These are phyloP conservation scores for Dermochelys coriacea DNA, from an alignment of 2,797 vertebrate genomes.

Conservation along the genomic window DNA sequence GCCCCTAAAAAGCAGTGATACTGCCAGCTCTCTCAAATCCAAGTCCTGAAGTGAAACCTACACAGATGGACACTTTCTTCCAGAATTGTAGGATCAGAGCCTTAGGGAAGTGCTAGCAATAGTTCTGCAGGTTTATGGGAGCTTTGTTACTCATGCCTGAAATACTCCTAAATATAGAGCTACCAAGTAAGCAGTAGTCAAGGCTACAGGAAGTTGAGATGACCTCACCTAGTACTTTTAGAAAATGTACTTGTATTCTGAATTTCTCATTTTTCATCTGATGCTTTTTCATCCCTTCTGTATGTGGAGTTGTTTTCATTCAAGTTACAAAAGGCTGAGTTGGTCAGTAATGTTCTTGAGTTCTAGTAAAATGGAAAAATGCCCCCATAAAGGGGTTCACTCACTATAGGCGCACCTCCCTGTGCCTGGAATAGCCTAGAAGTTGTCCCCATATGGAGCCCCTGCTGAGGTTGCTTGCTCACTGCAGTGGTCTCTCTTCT, in stretches of 20 bases:
- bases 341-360: background rate
- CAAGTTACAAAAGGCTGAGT: background rate
- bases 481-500: too few species aligned
- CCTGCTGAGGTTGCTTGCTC: too few species aligned
- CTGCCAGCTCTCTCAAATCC: background rate
- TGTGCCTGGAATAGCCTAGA: too few species aligned
- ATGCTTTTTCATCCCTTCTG: background rate
- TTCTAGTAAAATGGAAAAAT: background rate
- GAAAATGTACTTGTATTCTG: background rate
- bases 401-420: too few species aligned
- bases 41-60: fast-evolving
- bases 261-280: background rate
- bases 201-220: fast-evolving
- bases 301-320: background rate
- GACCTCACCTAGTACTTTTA: background rate
- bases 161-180: fast-evolving
- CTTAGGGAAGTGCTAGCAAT: background rate
- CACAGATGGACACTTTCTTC: background rate
- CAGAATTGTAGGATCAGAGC: fast-evolving
- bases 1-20: background rate
- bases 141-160: background rate
- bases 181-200: background rate
- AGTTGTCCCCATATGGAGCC: too few species aligned
- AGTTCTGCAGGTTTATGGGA: fast-evolving
- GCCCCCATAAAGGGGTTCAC: too few species aligned